Evolutionary conservation across 2,113 vertebrate species (phyloP), one percentile per base, ranked within the genome.

Genomic region (Gavialis gangeticus): DNA sequence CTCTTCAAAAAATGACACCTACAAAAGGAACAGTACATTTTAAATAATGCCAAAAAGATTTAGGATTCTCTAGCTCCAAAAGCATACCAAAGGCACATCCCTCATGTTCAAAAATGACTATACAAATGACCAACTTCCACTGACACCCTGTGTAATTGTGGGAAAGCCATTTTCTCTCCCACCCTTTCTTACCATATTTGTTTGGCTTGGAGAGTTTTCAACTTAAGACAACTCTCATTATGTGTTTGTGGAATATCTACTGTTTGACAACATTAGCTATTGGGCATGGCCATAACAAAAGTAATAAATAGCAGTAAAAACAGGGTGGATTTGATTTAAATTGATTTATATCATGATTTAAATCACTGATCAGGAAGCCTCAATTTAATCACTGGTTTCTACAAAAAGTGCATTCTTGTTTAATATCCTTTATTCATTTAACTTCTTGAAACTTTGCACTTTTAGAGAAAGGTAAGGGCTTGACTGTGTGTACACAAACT

Each of bases 1-100:
- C 96, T 99, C 99, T 94, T 99, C 99, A 95, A 99, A 99, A 98
- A 99, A 99, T 56, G 98, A 98, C 91, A 99, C 97, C 99, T 99
- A 90, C 15, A 34, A 64, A 90, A n/a, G 93, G 91, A 69, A 92
- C 71, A 57, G 59, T 25, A 96, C 64, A 84, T 91, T 79, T 69
- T 2, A 46, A 92, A 80, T 57, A 87, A 46, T 46, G 46, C 46
- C 46, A 46, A 46, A 92, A 94, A 77, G 79, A 37, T 69, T 82
- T 83, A 95, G 79, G 87, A 93, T 46, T 46, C 54, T 55, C 30
- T 60, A 59, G 25, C 66, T 91, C 91, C 25, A 81, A 37, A 91
- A 91, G 89, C 55, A 46, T 11, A 66, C n/a, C 80, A 89, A 71
- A 82, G 15, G 62, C 30, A 83, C 46, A 25, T 6, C 67, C 13